phyloP scores from a whole-genome alignment of 2,797 vertebrate species.

The Myoxocephalus aenaeus region DNA sequence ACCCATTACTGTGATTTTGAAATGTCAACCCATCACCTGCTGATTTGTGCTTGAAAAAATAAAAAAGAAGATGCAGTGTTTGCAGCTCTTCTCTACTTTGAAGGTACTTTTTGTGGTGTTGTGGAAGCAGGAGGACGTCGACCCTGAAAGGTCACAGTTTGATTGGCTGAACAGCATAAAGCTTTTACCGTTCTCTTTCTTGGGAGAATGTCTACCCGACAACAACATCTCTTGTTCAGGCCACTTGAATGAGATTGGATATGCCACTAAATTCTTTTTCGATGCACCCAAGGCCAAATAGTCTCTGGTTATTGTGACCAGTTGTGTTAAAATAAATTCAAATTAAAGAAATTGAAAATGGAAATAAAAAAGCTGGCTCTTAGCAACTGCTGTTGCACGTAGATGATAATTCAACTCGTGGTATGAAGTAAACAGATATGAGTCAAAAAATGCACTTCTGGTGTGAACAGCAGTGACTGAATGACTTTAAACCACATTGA shows the following conservation, averaged over 20 bases:
- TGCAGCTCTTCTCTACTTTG: constrained; percentile 53
- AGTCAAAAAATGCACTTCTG: neutral
- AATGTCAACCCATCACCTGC: constrained; percentile 65
- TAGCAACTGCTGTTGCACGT: neutral
- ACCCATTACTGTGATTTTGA: constrained; percentile 46
- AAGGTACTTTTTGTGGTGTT: constrained; percentile 22
- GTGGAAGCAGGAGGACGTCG: constrained; percentile 41
- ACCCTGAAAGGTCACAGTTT: constrained; percentile 71
- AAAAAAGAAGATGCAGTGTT: constrained; percentile 47
- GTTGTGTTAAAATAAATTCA: constrained; percentile 18
- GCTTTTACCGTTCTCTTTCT: constrained; percentile 67
- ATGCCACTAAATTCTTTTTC: constrained; percentile 49
- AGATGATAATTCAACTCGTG: neutral
- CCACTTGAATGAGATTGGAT: constrained; percentile 49
- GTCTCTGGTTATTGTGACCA: constrained; percentile 45
- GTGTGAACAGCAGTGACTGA: neutral
- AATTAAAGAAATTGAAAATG: constrained; percentile 8
- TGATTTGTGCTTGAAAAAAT: constrained; percentile 15
- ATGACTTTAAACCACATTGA: neutral
- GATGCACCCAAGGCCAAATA: constrained; percentile 42
- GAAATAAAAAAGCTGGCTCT: neutral
- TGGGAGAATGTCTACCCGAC: constrained; percentile 35
- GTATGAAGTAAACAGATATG: neutral
- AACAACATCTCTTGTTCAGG: constrained; percentile 42
- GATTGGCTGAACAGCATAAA: constrained; percentile 76